Evolutionary conservation across 2,888 invertebrate species (phyloP).

Genomic region (Scaptodrosophila latifasciaeformis): DNA sequence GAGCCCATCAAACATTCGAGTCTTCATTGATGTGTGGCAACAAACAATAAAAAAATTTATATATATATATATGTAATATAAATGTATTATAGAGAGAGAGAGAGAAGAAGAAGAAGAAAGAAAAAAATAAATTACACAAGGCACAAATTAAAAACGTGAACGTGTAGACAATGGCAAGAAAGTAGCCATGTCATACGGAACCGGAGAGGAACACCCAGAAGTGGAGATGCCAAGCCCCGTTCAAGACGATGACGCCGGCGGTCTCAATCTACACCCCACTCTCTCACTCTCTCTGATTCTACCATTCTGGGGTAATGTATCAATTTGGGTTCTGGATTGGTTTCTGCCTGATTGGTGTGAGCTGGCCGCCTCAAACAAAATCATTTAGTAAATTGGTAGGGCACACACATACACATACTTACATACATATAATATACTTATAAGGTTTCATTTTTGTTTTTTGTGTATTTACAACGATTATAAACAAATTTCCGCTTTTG

Average conservation of each 20-base stretch:
- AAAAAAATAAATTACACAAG: slow-evolving; percentile 46
- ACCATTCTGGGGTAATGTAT: slow-evolving; percentile 48
- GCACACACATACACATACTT: slow-evolving; percentile 20
- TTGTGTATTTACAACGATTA: slow-evolving; percentile 43
- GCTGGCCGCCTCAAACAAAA: slow-evolving; percentile 42
- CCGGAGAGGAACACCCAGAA: slow-evolving; percentile 58
- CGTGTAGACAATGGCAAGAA: slow-evolving; percentile 45
- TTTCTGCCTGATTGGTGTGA: slow-evolving; percentile 50
- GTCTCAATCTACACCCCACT: slow-evolving; percentile 39
- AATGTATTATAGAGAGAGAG: slow-evolving; percentile 50
- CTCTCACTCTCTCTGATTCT: no score
- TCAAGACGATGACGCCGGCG: background rate
- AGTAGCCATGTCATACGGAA: slow-evolving; percentile 62
- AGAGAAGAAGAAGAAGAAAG: slow-evolving; percentile 35
- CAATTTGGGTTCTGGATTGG: slow-evolving; percentile 59
- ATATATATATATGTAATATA: no score
- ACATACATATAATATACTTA: slow-evolving; percentile 8
- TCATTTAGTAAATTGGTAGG: slow-evolving; percentile 60
- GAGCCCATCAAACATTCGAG: slow-evolving; percentile 45
- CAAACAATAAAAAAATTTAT: slow-evolving; percentile 68
- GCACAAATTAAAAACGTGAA: slow-evolving; percentile 51
- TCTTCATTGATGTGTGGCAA: slow-evolving; percentile 32
- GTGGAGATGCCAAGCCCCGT: slow-evolving; percentile 31
- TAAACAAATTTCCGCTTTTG: slow-evolving; percentile 69
- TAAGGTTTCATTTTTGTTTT: background rate